Evolutionary conservation across 2,797 vertebrate genomes (phyloP).

Genomic region (Phataginus tetradactyla): DNA sequence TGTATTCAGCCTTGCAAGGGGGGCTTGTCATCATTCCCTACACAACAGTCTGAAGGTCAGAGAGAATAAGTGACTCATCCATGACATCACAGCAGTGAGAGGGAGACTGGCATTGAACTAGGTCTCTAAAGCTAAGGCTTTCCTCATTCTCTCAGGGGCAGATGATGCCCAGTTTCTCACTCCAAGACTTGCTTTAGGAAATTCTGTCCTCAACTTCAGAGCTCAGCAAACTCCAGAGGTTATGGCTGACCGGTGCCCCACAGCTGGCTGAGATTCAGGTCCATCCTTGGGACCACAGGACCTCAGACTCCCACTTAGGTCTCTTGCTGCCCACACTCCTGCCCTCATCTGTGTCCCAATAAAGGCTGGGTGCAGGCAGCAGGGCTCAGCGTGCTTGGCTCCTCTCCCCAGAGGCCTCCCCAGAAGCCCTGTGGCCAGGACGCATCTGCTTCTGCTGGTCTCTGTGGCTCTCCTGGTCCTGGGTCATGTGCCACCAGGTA

Average conservation of each 20-base stretch:
- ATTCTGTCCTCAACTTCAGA: neutral
- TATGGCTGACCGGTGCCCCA: neutral
- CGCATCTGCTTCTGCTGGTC: constrained; percentile 50
- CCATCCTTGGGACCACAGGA: neutral
- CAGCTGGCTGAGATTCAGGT: constrained; percentile 1
- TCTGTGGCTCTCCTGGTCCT: constrained; percentile 61
- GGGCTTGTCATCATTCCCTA: neutral
- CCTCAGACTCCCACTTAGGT: neutral
- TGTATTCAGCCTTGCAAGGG: neutral
- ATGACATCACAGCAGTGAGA: neutral
- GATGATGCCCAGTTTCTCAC: neutral
- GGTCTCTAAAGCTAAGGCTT: neutral
- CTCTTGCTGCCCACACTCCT: neutral
- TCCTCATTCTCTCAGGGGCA: neutral
- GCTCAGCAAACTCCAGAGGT: neutral
- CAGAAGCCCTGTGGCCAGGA: constrained; percentile 24
- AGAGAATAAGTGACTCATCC: neutral
- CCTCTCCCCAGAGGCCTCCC: neutral
- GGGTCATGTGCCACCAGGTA: constrained; percentile 67
- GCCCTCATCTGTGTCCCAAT: neutral
- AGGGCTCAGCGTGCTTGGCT: fast-evolving
- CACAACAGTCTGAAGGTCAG: neutral
- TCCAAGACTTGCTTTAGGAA: neutral
- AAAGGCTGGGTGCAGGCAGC: constrained; percentile 30
- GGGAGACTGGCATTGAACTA: neutral